Percentiles rank a stretch among this genome's conserved stretches.
These are phyloP conservation scores for Pseudomugil gertrudae DNA, from an alignment of 2,797 vertebrate species.

Conservation along the genomic window DNA sequence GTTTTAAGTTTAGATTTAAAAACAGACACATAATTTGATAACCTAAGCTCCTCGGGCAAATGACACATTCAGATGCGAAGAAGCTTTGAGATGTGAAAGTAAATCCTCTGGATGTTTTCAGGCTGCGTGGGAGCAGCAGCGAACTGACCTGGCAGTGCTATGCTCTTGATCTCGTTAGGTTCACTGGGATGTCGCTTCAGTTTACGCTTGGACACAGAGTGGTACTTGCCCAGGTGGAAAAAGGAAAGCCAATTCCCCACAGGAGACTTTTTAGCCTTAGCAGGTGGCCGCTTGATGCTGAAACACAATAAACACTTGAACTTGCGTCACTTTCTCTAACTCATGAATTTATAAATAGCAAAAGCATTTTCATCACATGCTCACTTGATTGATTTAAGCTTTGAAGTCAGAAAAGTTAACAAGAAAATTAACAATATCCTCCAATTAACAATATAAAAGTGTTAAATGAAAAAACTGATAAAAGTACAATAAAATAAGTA, in stretches of 20 bases:
- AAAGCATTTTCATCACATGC: neutral
- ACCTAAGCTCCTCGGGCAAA: no score
- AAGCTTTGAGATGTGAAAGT: neutral
- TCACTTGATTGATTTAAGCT: neutral
- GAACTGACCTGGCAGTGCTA: slow-evolving; percentile 89
- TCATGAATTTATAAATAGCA: neutral
- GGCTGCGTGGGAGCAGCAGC: slow-evolving; percentile 12
- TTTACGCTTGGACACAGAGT: slow-evolving; percentile 90
- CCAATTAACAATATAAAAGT: no score
- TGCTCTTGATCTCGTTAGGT: slow-evolving; percentile 93
- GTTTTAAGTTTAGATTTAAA: no score
- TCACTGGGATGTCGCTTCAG: slow-evolving; percentile 95
- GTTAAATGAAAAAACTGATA: no score
- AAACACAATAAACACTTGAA: slow-evolving; percentile 34
- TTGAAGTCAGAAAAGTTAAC: no score
- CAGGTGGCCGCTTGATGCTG: slow-evolving; percentile 87
- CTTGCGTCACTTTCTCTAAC: neutral
- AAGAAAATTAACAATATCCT: no score
- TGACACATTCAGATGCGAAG: neutral
- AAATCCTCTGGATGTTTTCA: neutral
- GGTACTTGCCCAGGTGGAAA: slow-evolving; percentile 94
- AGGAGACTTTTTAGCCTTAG: slow-evolving; percentile 93
- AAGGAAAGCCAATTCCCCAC: slow-evolving; percentile 98
- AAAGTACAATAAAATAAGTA: no score
- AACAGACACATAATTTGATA: no score